phyloP scores from a whole-genome alignment of 2,113 vertebrate species.

The Perca flavescens region DNA sequence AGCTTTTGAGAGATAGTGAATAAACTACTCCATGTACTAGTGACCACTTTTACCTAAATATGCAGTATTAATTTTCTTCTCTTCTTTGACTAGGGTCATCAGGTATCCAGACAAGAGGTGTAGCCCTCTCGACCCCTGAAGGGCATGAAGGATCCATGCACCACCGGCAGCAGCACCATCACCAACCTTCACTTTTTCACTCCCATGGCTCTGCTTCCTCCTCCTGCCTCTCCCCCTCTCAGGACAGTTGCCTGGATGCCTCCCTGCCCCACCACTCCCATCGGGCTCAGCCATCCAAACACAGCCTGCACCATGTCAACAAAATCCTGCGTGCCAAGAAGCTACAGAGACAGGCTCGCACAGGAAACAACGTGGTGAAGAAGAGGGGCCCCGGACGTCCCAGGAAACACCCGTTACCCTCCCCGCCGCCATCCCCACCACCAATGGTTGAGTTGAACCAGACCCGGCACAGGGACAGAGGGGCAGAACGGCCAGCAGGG shows the following conservation, averaged over 20 bases:
- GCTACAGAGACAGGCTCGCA: constrained; percentile 97
- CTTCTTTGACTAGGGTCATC: constrained; percentile 64
- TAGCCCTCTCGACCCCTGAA: constrained; percentile 68
- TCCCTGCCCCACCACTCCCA: constrained; percentile 76
- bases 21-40: background rate
- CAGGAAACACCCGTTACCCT: constrained; percentile 90
- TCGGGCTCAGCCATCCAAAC: constrained; percentile 89
- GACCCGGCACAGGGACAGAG: constrained; percentile 66
- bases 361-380: constrained; percentile 98
- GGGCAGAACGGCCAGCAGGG: constrained; percentile 48
- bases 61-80: constrained; percentile 1
- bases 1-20: background rate
- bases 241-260: constrained; percentile 75
- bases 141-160: constrained; percentile 72
- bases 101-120: constrained; percentile 75
- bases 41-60: background rate
- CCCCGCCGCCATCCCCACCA: constrained; percentile 82
- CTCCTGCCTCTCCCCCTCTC: constrained; percentile 67
- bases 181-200: constrained; percentile 79
- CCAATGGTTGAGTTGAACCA: constrained; percentile 59
- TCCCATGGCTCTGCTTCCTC: constrained; percentile 70
- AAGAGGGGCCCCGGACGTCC: constrained; percentile 93
- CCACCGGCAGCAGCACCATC: constrained; percentile 72
- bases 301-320: constrained; percentile 98
- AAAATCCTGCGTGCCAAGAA: constrained; percentile 98